Evolutionary conservation across 1,140 invertebrate species (phyloP).

Genomic region (Anagrus nilaparvatae): DNA sequence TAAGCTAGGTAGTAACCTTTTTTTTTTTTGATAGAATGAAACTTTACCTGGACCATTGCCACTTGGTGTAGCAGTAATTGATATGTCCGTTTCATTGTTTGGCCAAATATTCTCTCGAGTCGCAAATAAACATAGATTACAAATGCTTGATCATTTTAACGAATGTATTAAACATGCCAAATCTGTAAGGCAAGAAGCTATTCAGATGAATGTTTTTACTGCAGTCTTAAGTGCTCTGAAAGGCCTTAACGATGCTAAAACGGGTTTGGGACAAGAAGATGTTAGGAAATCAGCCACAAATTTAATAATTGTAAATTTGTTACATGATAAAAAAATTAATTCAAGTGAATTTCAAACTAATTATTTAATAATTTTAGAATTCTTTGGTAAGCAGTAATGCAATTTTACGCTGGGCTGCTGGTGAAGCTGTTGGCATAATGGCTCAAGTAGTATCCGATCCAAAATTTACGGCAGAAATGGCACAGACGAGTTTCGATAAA

Average conservation of each 20-base stretch:
- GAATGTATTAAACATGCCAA: constrained; percentile 92
- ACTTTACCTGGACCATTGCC: constrained; percentile 77
- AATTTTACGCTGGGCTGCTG: constrained; percentile 76
- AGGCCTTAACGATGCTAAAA: constrained; percentile 78
- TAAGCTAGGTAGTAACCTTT: too few relatives aligned
- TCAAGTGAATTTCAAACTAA: background rate
- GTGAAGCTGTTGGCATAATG: constrained; percentile 79
- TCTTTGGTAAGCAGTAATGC: constrained; percentile 76
- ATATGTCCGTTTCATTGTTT: constrained; percentile 86
- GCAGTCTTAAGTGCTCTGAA: constrained; percentile 84
- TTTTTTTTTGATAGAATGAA: constrained; percentile 42
- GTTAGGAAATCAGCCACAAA: constrained; percentile 77
- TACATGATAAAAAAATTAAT: background rate
- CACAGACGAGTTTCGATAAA: constrained; percentile 83
- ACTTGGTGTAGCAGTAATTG: constrained; percentile 92
- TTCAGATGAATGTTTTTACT: constrained; percentile 95
- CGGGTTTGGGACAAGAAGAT: constrained; percentile 77
- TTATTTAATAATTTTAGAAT: constrained; percentile 38
- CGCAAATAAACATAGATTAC: constrained; percentile 88
- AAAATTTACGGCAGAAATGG: constrained; percentile 81
- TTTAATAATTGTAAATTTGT: constrained; percentile 57
- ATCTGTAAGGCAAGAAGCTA: constrained; percentile 82
- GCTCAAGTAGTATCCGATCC: constrained; percentile 79
- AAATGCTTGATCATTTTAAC: constrained; percentile 94
- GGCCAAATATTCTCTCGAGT: constrained; percentile 89